Evolutionary conservation across 1,140 invertebrate genomes (phyloP), one percentile per base, ranked within the genome.

Genomic region (Planococcus citri): DNA sequence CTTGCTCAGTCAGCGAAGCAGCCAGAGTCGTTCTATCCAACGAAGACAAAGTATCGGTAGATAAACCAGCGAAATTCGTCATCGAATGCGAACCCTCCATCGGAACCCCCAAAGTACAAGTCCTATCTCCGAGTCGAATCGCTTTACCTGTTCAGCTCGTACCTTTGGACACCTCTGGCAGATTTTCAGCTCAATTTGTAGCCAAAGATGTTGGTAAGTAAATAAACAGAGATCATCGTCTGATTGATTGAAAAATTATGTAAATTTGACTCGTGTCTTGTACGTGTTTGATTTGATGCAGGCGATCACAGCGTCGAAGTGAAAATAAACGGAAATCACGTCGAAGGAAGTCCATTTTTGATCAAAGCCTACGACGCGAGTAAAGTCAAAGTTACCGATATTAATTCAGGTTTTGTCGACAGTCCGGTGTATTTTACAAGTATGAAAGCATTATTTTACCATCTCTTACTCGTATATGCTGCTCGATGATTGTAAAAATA

Each of bases 351-450:
- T 79, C 95, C 96, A 27, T 97, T 97, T 76, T 82, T 94, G 3
- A 87, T 97, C 3, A 97, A 97, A 79, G 95, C 92, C 20, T 98
- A 96, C 79, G 95, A 97, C 76, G 88, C 94, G 0, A 87, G 87
- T 69, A 89, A 91, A 78, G 93, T 95, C 22, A 88, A 88, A 69
- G 91, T 98, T 3, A 92, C 92, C 0, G 91, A 96, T 76, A 92
- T 95, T 68, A 88, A 87, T 51, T 88, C 87, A 60, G 94, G 94
- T 4, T 83, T 91, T 38, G 89, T 97, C 38, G 92, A 92, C 24
- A 93, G 94, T 79, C 91, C 94, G 20, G 89, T 95, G 1, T 92
- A 90, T 72, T 96, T 97, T 76, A 92, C 90, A 73, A 94, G 94
- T 85, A 86, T 92, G 83, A 87, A n/a, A n/a, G n/a, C n/a, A n/a